phyloP scores from a whole-genome alignment of 2,797 vertebrate genomes.

The Argya squamiceps region DNA sequence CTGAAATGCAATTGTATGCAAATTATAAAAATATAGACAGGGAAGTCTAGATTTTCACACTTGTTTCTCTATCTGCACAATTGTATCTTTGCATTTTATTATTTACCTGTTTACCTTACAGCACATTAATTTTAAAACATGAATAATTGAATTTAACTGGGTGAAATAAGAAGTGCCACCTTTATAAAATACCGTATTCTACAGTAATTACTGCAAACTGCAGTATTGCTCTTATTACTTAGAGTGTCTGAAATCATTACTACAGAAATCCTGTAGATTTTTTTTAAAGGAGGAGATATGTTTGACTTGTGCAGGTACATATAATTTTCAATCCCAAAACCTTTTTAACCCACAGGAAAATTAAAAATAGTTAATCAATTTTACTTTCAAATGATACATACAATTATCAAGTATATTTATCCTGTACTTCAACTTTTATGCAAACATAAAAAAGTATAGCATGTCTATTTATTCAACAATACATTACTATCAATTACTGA shows the following conservation, averaged over 20 bases:
- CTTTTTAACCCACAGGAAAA: not conserved
- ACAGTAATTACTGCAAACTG: not conserved
- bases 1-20: not conserved
- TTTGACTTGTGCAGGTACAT: not conserved
- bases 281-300: not conserved
- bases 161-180: not conserved
- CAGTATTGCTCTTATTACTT: not conserved
- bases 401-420: not conserved
- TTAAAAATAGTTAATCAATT: not conserved
- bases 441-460: not conserved
- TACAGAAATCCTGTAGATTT: not conserved
- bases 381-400: not conserved
- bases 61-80: not conserved
- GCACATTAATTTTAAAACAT: not conserved
- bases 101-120: not conserved
- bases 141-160: not conserved
- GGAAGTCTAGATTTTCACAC: not conserved
- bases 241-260: not conserved
- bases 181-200: not conserved
- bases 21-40: not conserved
- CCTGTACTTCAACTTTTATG: not conserved
- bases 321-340: not conserved
- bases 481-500: not conserved
- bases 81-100: not conserved
- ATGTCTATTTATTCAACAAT: accelerated